Base-by-base conservation (phyloP, 2,888 invertebrate genomes). In the Lamellibrachia columna region DNA sequence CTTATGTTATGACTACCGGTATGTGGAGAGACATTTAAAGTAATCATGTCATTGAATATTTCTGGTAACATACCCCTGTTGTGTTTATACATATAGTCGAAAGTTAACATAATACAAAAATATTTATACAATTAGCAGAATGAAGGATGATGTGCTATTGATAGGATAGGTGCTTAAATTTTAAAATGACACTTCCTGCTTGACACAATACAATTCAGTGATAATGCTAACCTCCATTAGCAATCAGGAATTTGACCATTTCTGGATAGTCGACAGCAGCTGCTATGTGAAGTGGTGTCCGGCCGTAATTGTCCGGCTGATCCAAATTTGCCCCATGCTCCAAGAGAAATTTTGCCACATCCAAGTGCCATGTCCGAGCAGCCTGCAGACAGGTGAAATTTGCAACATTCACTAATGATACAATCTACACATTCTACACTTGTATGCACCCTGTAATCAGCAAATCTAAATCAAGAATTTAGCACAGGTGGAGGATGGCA, bases 221-320 rank as follows among this genome's bases (percentile, higher is more conserved):
- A 92, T 22, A 53, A 90, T 40, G 55, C 58, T 91, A 91, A 96
- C 96, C 96, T 93, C 95, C 95, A 92, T 94, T 94, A 53, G 95
- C 94, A 28, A 96, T 95, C 28, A 96, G 95, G 40, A 96, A 94
- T 75, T 95, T 93, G n/a, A 96, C 95, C 96, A 96, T 96, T 53
- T 95, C 96, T 40, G 95, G 95, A 93, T 96, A 96, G 93, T 96
- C 95, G 9, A 96, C 96, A 91, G 96, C 95, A n/a, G 96, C 96
- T 7, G 96, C 96, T 11, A 96, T 95, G 94, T 96, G 96, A 2
- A 96, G 95, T 7, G 96, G 95, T 9, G 96, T 96, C 55, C 96
- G 94, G 11, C 96, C 96, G 93, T 93, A 95, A 40, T 94, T 93
- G 93, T 96, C 96, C 8, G 94, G 93, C 91, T 94, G 93, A 93